Evolutionary conservation across 2,797 vertebrate species (phyloP).

Genomic region (Danio albolineatus): DNA sequence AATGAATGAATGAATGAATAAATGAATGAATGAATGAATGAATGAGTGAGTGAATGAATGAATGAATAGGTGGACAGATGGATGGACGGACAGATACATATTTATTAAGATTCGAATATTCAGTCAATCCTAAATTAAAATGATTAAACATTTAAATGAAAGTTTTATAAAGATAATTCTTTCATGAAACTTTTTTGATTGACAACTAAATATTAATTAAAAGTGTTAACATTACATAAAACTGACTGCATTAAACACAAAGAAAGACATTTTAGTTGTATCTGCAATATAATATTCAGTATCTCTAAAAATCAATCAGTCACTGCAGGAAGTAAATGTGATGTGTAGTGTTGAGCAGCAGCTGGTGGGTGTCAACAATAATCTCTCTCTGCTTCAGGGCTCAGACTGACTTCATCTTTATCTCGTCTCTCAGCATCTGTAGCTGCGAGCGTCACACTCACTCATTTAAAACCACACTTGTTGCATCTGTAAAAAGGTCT

Average conservation of each 20-base stretch:
- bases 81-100: too few species aligned
- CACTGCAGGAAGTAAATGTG: neutral
- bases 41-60: too few species aligned
- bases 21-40: too few species aligned
- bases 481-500: slow-evolving; percentile 37
- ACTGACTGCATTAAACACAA: neutral
- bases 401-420: neutral
- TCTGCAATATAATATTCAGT: neutral
- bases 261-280: neutral
- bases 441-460: slow-evolving; percentile 18
- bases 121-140: too few species aligned
- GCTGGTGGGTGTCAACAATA: neutral
- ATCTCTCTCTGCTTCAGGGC: neutral
- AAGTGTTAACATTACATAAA: neutral
- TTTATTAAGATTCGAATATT: too few species aligned
- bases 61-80: too few species aligned
- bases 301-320: neutral
- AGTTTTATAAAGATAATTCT: too few species aligned
- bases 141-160: too few species aligned
- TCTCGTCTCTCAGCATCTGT: slow-evolving; percentile 28
- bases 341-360: neutral
- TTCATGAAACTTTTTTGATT: too few species aligned
- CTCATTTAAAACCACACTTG: slow-evolving; percentile 57
- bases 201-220: neutral
- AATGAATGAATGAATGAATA: too few species aligned